Percentiles rank a stretch among this genome's conserved stretches.
These are phyloP conservation scores for Squalus acanthias DNA, from an alignment of 2,797 vertebrate species.

Conservation along the genomic window DNA sequence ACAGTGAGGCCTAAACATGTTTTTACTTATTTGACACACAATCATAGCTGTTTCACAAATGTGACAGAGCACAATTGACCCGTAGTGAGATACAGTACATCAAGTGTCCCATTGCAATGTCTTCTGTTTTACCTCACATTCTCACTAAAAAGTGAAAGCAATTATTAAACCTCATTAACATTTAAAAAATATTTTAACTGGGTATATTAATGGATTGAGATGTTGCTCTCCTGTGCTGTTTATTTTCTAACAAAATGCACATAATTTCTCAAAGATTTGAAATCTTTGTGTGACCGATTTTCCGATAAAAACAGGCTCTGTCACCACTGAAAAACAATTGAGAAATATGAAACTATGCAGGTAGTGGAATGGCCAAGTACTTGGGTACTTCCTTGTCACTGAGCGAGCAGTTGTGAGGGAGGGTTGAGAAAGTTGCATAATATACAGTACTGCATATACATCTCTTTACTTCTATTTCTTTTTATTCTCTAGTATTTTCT, in stretches of 20 bases:
- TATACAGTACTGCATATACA: not conserved
- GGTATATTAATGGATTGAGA: not conserved
- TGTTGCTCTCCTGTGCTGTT: not conserved
- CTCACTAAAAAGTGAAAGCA: not conserved
- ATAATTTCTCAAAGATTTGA: not conserved
- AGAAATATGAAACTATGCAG: not conserved
- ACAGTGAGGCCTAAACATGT: not conserved
- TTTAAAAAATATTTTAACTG: not conserved
- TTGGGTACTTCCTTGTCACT: not conserved
- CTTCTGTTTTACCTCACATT: not conserved
- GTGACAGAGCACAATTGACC: not conserved
- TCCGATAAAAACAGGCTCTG: not conserved
- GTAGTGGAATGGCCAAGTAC: not conserved
- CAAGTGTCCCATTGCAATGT: not conserved
- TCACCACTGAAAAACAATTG: not conserved
- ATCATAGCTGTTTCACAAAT: not conserved
- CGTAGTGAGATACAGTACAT: not conserved
- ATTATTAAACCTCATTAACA: not conserved
- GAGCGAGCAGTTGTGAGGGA: not conserved
- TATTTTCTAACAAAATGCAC: not conserved
- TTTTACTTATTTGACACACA: not conserved
- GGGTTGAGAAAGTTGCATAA: not conserved
- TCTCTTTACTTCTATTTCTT: not conserved
- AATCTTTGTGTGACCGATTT: not conserved
- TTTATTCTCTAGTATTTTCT: not conserved